Evolutionary conservation across 2,888 invertebrate species (phyloP).

Genomic region (Macrosoma leucophasiata): DNA sequence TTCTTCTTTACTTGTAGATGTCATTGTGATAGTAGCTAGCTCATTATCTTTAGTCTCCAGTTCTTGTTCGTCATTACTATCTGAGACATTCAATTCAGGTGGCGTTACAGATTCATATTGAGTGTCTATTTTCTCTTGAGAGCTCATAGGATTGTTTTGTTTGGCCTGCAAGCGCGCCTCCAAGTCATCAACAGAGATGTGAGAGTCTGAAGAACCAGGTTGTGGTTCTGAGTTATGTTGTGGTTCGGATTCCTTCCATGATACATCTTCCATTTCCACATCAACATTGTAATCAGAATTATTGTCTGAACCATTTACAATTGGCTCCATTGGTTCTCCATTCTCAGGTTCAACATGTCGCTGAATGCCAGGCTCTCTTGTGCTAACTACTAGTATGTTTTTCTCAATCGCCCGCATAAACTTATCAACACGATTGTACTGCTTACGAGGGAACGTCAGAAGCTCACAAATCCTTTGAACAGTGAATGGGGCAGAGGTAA

Average conservation of each 20-base stretch:
- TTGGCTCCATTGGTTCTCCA: constrained; percentile 77
- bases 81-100: constrained; percentile 42
- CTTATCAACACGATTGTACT: constrained; percentile 97
- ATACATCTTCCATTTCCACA: constrained; percentile 72
- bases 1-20: constrained; percentile 29
- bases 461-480: constrained; percentile 97
- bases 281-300: constrained; percentile 72
- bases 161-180: constrained; percentile 65
- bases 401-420: constrained; percentile 98
- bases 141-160: constrained; percentile 50
- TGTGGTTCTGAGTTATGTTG: constrained; percentile 50
- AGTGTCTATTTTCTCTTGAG: constrained; percentile 41
- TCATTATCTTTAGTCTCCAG: constrained; percentile 31
- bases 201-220: constrained; percentile 58
- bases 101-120: constrained; percentile 54
- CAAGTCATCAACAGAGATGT: constrained; percentile 57
- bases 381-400: constrained; percentile 91
- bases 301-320: constrained; percentile 77
- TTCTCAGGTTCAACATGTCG: constrained; percentile 79
- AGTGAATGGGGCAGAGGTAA: constrained; percentile 95
- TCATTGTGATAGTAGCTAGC: constrained; percentile 23
- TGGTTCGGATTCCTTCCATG: constrained; percentile 63
- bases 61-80: constrained; percentile 32
- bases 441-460: constrained; percentile 91
- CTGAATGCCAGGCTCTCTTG: constrained; percentile 79